Conservation (phyloP, 2,797 vertebrate genomes). For the Telmatherina bonti region DNA sequence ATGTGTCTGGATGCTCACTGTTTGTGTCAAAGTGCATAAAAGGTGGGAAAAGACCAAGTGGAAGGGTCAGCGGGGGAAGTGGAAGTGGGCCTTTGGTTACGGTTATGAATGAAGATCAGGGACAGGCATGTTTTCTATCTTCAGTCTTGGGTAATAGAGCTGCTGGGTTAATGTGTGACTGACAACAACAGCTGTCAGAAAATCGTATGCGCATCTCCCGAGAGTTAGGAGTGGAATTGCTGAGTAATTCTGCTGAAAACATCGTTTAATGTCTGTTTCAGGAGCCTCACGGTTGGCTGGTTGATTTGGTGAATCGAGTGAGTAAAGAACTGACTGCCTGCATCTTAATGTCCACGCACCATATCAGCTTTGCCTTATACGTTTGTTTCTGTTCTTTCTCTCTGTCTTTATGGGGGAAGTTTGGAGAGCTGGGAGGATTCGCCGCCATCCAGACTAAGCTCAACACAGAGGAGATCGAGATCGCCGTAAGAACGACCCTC, state of each 20-base stretch:
- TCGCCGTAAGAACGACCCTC: constrained; percentile 87
- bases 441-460: constrained; percentile 96
- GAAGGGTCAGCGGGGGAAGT: background rate
- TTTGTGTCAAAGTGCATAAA: background rate
- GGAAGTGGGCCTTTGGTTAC: constrained; percentile 38
- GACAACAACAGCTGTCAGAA: constrained; percentile 69
- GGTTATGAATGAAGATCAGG: constrained; percentile 6
- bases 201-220: background rate
- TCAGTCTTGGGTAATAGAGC: constrained; percentile 45
- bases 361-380: background rate
- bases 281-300: constrained; percentile 99
- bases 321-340: constrained; percentile 44
- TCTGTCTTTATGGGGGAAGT: constrained; percentile 78
- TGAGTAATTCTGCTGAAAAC: constrained; percentile 27
- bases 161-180: constrained; percentile 49
- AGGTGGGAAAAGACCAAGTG: background rate
- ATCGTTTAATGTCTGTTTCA: constrained; percentile 67
- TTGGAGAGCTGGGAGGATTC: constrained; percentile 97
- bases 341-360: background rate
- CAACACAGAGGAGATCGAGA: constrained; percentile 94
- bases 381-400: background rate
- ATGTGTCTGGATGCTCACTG: background rate
- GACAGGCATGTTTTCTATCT: constrained; percentile 31
- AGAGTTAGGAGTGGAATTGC: constrained; percentile 15
- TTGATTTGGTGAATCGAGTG: constrained; percentile 98